These are phyloP conservation scores for Acleris cristana DNA, from an alignment of 2,888 invertebrate genomes.

Conservation along the genomic window DNA sequence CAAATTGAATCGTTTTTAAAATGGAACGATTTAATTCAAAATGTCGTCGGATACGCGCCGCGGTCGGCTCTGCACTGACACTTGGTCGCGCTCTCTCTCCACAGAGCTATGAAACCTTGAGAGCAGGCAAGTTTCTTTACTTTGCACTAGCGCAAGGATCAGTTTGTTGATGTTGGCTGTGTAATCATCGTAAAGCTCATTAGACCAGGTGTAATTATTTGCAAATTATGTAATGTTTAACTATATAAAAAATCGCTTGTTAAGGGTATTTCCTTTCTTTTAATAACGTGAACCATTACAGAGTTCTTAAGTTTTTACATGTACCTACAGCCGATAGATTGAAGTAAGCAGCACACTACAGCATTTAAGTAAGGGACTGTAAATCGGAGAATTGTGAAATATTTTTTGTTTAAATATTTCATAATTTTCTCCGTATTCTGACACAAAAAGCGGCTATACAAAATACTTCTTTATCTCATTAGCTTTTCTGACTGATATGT, in stretches of 20 bases:
- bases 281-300: background rate
- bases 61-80: constrained; percentile 62
- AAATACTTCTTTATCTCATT: too few species aligned
- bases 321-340: too few species aligned
- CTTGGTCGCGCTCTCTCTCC: constrained; percentile 70
- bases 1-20: constrained; percentile 54
- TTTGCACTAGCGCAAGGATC: constrained; percentile 29
- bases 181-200: constrained; percentile 33
- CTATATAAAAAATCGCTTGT: constrained; percentile 23
- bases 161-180: constrained; percentile 34
- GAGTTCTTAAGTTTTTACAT: too few species aligned
- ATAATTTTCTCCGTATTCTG: too few species aligned
- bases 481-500: too few species aligned
- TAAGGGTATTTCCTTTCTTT: constrained; percentile 10
- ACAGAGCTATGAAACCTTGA: constrained; percentile 56
- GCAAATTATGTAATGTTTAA: constrained; percentile 25
- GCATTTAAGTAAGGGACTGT: too few species aligned
- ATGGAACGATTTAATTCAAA: constrained; percentile 54
- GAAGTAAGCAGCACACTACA: too few species aligned
- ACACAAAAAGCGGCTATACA: too few species aligned
- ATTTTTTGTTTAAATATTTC: too few species aligned
- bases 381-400: too few species aligned
- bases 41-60: constrained; percentile 53
- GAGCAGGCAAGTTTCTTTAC: constrained; percentile 51
- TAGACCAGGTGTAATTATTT: constrained; percentile 30